Conservation (phyloP, 37 sponge, comb jelly and placozoan genomes). For the Theonella swinhoei region DNA sequence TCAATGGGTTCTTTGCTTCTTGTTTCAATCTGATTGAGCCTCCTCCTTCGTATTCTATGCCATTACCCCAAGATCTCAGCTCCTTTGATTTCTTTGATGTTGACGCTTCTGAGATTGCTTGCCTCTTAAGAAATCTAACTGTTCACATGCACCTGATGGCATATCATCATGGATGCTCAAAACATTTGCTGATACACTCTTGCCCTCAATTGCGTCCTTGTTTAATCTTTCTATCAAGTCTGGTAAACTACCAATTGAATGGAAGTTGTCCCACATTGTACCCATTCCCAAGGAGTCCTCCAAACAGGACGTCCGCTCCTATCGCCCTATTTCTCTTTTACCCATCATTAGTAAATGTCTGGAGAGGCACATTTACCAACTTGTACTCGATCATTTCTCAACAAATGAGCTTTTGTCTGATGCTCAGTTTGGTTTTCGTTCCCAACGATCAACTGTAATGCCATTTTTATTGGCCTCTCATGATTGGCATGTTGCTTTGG, state of each 20-base stretch:
- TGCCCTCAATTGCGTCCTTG: neutral
- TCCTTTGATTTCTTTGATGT: no score
- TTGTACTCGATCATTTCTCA: neutral
- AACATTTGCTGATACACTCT: neutral
- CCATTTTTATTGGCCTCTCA: neutral
- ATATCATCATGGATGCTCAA: conserved; percentile 2
- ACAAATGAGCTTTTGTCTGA: neutral
- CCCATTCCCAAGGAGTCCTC: conserved; percentile 7
- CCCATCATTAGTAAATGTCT: conserved; percentile 1
- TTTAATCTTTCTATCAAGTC: conserved; percentile 4
- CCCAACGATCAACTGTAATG: neutral
- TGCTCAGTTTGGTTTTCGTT: neutral
- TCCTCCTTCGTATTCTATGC: neutral
- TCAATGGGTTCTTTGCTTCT: conserved; percentile 27
- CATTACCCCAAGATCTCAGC: no score
- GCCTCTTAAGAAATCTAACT: neutral
- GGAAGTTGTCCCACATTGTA: neutral
- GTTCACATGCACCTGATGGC: neutral
- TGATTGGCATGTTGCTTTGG: neutral
- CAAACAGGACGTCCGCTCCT: neutral
- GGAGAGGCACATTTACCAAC: neutral
- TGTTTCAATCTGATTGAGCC: neutral
- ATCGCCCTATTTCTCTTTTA: conserved; percentile 11
- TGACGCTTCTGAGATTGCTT: no score
- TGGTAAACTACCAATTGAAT: neutral